These are phyloP conservation scores for Dendrocopos noguchii DNA, from an alignment of 2,113 vertebrate species.

Conservation along the genomic window DNA sequence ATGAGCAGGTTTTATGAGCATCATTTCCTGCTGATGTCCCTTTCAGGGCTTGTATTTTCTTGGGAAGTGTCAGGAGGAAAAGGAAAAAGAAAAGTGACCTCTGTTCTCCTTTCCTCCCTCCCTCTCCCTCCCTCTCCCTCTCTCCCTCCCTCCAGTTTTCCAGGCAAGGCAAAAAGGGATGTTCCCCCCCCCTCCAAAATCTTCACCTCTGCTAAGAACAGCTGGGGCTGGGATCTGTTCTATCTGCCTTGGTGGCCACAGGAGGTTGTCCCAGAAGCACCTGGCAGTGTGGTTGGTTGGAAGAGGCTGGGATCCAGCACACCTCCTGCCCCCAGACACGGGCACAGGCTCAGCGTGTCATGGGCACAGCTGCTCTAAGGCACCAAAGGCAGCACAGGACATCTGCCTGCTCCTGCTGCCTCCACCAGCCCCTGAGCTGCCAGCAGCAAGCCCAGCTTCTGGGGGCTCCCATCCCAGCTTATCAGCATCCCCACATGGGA, in stretches of 20 bases:
- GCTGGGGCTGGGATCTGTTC: not conserved
- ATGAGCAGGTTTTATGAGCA: not conserved
- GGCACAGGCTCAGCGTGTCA: not conserved
- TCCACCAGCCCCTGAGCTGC: fast-evolving
- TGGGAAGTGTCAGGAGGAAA: not conserved
- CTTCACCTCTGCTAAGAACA: not conserved
- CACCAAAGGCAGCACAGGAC: not conserved
- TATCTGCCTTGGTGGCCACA: not conserved
- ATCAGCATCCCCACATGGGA: not conserved
- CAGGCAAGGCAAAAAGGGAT: not conserved
- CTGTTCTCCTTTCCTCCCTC: not conserved
- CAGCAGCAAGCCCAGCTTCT: not conserved
- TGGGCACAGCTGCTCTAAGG: fast-evolving
- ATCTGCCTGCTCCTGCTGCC: not conserved
- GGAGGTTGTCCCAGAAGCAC: not conserved
- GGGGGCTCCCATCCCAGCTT: not conserved
- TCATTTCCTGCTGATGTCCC: not conserved
- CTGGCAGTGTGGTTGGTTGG: not conserved
- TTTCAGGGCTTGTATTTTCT: not conserved
- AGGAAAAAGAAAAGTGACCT: not conserved
- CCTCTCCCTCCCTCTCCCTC: not conserved
- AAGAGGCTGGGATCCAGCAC: not conserved
- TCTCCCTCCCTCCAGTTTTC: not conserved
- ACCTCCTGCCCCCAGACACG: not conserved
- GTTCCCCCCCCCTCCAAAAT: not conserved